A percentile compares a stretch with the other conserved stretches of the same genome.
Conservation (phyloP, 2,888 invertebrate genomes). For the Hypomecis punctinalis region DNA sequence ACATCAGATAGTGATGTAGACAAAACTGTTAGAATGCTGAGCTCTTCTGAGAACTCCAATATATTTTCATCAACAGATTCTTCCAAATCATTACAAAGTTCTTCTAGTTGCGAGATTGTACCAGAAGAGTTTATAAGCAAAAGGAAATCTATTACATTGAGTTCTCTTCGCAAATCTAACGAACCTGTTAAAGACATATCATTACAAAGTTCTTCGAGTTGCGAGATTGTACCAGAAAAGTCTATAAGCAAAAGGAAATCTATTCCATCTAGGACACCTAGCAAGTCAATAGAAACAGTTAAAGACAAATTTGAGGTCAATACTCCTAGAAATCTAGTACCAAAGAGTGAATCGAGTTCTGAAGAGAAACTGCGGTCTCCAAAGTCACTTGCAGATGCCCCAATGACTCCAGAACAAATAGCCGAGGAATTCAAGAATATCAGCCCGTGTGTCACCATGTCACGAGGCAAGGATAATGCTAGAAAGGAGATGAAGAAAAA, state of each 20-base stretch:
- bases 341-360: conserved; percentile 71
- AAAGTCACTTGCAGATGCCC: conserved; percentile 46
- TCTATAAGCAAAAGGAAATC: conserved; percentile 38
- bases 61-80: conserved; percentile 6
- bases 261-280: conserved; percentile 15
- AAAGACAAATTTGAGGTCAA: background rate
- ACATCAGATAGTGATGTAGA: conserved; percentile 15
- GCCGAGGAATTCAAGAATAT: conserved; percentile 60
- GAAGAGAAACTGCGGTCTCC: conserved; percentile 72
- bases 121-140: conserved; percentile 18
- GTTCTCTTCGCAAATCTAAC: background rate
- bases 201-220: conserved; percentile 49
- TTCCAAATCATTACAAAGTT: conserved; percentile 39
- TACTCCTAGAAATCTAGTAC: conserved; percentile 44
- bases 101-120: conserved; percentile 51
- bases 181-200: background rate
- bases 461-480: conserved; percentile 85
- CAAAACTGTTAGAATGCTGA: conserved; percentile 1
- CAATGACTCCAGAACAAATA: conserved; percentile 65
- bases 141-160: conserved; percentile 39
- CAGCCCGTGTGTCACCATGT: conserved; percentile 85
- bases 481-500: conserved; percentile 82
- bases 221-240: conserved; percentile 42
- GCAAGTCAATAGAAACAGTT: background rate
- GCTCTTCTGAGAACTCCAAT: conserved; percentile 4